Percentiles rank a stretch among this genome's conserved stretches.
Conservation (phyloP, 2,797 vertebrate species). For the Sternarchorhynchus goeldii region DNA sequence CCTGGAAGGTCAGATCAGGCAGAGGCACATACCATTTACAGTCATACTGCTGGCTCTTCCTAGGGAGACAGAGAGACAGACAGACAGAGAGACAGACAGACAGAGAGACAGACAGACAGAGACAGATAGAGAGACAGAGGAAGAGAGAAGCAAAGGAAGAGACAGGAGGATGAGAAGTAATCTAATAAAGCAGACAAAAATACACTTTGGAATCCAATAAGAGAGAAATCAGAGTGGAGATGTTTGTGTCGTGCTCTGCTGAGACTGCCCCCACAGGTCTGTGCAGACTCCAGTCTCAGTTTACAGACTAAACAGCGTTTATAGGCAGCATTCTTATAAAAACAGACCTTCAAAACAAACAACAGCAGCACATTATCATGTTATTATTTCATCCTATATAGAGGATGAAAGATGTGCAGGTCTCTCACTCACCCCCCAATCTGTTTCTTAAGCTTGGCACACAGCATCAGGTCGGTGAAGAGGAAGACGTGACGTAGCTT, state of each 20-base stretch:
- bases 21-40: constrained; percentile 98
- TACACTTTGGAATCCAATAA: constrained; percentile 45
- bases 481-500: constrained; percentile 97
- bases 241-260: not conserved
- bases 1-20: constrained; percentile 92
- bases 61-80: constrained; percentile 56
- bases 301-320: not conserved
- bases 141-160: not conserved
- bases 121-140: not conserved
- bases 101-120: not conserved
- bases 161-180: constrained; percentile 15
- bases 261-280: not conserved
- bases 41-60: constrained; percentile 97
- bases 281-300: not conserved
- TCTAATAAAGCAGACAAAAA: constrained; percentile 44
- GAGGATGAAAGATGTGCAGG: not conserved
- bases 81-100: constrained; percentile 6
- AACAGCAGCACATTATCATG: not conserved
- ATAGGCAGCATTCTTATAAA: not conserved
- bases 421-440: constrained; percentile 85
- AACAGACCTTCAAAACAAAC: constrained; percentile 6
- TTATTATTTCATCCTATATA: not conserved
- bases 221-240: constrained; percentile 27
- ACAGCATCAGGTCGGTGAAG: constrained; percentile 95
- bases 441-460: constrained; percentile 98